Evolutionary conservation across 1,140 invertebrate genomes (phyloP).

Genomic region (Carposina sasakii): DNA sequence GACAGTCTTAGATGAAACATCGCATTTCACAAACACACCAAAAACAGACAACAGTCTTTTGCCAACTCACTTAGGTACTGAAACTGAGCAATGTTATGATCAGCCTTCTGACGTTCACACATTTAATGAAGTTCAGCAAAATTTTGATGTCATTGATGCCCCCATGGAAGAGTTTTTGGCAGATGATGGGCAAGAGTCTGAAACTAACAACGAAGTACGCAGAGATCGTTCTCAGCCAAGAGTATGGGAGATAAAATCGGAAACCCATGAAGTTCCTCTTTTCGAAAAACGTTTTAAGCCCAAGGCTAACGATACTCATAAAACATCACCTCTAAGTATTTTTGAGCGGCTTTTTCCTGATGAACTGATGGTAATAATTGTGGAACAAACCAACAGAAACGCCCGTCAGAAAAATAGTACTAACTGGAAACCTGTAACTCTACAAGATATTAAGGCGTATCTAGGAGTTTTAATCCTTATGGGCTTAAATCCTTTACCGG

Average conservation of each 20-base stretch:
- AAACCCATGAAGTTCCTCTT: constrained; percentile 15
- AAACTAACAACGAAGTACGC: too few relatives aligned
- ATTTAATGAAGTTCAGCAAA: not conserved
- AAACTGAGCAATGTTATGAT: not conserved
- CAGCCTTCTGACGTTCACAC: not conserved
- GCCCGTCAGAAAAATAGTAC: constrained; percentile 14
- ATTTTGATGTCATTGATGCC: too few relatives aligned
- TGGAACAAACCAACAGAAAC: constrained; percentile 23
- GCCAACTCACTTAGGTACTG: not conserved
- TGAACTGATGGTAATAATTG: constrained; percentile 14
- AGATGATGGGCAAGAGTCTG: too few relatives aligned
- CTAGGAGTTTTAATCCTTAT: constrained; percentile 23
- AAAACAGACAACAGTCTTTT: not conserved
- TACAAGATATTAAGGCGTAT: constrained; percentile 16
- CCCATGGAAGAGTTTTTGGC: too few relatives aligned
- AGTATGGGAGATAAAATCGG: constrained; percentile 14
- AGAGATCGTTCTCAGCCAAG: constrained; percentile 4
- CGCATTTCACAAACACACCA: not conserved
- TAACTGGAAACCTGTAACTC: constrained; percentile 11
- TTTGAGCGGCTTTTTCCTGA: constrained; percentile 18
- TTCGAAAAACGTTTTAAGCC: constrained; percentile 10
- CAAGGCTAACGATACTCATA: constrained; percentile 5
- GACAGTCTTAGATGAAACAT: not conserved
- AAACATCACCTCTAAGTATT: constrained; percentile 14
- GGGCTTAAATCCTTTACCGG: constrained; percentile 20